A percentile compares a stretch with the other conserved stretches of the same genome.
These are phyloP conservation scores for Bagarius yarrelli DNA, from an alignment of 2,113 vertebrate species.

Conservation along the genomic window DNA sequence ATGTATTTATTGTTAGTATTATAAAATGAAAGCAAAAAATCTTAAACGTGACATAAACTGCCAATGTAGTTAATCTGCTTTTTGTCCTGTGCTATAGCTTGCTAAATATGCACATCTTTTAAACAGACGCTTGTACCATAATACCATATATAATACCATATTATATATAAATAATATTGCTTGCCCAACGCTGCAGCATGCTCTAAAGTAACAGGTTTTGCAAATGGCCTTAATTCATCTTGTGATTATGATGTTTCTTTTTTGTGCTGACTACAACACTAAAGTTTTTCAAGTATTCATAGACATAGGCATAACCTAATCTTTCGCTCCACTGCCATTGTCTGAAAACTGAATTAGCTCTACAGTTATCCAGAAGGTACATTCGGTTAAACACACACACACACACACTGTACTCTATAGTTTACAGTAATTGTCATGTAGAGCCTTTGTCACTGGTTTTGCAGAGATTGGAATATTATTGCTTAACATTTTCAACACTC, in stretches of 20 bases:
- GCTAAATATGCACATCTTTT: not conserved
- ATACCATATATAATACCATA: not conserved
- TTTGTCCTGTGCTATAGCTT: not conserved
- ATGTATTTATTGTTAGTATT: not conserved
- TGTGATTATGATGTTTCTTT: not conserved
- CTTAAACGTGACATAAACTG: not conserved
- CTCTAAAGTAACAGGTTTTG: not conserved
- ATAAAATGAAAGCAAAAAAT: not conserved
- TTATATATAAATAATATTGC: not conserved
- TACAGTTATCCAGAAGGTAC: not conserved
- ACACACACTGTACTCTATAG: not conserved
- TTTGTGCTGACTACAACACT: not conserved
- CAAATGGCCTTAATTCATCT: not conserved
- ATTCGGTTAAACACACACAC: not conserved
- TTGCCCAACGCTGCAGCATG: not conserved
- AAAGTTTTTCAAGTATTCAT: not conserved
- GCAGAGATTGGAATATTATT: not conserved
- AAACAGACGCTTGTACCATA: not conserved
- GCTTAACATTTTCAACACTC: not conserved
- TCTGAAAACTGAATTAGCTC: not conserved
- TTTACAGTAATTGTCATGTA: not conserved
- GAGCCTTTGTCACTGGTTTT: constrained; percentile 1
- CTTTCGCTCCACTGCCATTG: not conserved
- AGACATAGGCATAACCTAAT: constrained; percentile 6
- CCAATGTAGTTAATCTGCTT: not conserved